A percentile compares a stretch with the other conserved stretches of the same genome.
These are phyloP conservation scores for Tachina lurida DNA, from an alignment of 2,888 invertebrate genomes.

Conservation along the genomic window DNA sequence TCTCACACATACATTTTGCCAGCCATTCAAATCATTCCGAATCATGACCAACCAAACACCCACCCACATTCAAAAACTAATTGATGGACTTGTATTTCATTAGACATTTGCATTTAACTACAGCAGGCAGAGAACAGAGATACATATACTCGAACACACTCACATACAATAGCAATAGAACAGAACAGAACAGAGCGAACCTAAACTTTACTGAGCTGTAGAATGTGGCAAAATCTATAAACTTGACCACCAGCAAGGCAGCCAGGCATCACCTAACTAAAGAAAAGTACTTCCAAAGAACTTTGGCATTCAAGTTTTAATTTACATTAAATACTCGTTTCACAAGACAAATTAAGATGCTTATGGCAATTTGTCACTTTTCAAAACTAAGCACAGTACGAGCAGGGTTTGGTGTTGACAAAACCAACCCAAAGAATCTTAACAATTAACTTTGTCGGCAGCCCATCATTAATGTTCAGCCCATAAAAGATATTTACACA, in stretches of 20 bases:
- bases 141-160: neutral
- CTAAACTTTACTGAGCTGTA: constrained; percentile 59
- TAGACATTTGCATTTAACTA: constrained; percentile 33
- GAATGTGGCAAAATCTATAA: constrained; percentile 39
- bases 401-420: constrained; percentile 10
- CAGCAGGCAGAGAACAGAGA: neutral
- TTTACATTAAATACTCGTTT: constrained; percentile 43
- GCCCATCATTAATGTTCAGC: constrained; percentile 51
- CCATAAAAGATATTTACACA: constrained; percentile 34
- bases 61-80: constrained; percentile 16
- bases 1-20: constrained; percentile 1
- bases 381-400: neutral
- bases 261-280: constrained; percentile 3
- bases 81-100: constrained; percentile 33
- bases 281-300: constrained; percentile 32
- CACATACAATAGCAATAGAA: constrained; percentile 3
- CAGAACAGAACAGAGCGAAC: neutral
- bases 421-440: constrained; percentile 44
- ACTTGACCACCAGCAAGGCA: constrained; percentile 53
- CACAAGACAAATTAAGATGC: neutral
- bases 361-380: constrained; percentile 11
- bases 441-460: constrained; percentile 64
- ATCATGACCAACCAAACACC: neutral
- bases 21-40: constrained; percentile 21
- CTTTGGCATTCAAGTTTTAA: constrained; percentile 34